Evolutionary conservation across 2,888 invertebrate genomes (phyloP), one percentile per base, ranked within the genome.

Genomic region (Chrysolina oricalcia): DNA sequence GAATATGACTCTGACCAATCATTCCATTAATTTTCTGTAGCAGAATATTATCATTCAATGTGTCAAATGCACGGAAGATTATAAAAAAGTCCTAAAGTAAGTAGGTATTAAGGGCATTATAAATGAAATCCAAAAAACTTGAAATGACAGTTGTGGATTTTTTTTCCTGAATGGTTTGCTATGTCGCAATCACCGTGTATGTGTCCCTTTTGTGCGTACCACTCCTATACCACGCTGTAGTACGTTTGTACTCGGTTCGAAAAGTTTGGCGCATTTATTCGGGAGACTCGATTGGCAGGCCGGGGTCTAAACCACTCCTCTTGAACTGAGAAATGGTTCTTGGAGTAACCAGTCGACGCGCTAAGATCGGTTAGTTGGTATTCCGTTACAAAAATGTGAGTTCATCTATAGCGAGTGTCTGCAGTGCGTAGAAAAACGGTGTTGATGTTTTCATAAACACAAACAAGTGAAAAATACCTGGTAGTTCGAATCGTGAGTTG

Each of bases 351-450:
- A 70, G 72, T 72, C 75, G 75, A 59, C 53, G 69, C 66, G 72
- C 21, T 65, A 63, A 75, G 59, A 69, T 65, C 72, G 72, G 62
- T 69, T 72, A 68, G 72, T 72, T 85, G 83, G 83, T 83, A 81
- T 83, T 82, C 83, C 84, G 85, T 85, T 85, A 85, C 84, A 85
- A 85, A 85, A 85, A 85, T 85, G 84, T 84, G 82, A 83, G 82
- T 83, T 82, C 81, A 78, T 80, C 81, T 81, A 73, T 79, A 78
- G 80, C 76, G 77, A 79, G 65, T 48, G 71, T 64, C 62, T 71
- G 63, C 27, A 64, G 73, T 76, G 76, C 76, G 73, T 72, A 74
- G 73, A 72, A 78, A 80, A 79, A 78, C 77, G 74, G 81, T 64
- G 74, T 73, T 75, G 72, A 78, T 76, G 77, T 79, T 78, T 75